Conservation (phyloP, 2,888 invertebrate genomes). For the Leptura quadrifasciata region DNA sequence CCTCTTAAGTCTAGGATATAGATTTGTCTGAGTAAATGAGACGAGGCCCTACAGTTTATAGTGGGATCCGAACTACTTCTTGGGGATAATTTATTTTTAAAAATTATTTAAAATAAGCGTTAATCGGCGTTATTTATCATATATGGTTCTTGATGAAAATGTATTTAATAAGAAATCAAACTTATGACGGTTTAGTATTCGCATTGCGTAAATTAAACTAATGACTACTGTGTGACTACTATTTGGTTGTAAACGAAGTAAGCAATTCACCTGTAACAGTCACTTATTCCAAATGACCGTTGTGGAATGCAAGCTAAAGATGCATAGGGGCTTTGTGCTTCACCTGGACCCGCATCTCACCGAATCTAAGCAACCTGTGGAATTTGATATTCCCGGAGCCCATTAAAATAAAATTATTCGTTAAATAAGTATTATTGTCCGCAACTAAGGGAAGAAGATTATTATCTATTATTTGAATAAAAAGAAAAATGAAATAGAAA, state of each 20-base stretch:
- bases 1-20: too few relatives aligned
- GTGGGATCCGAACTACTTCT: too few relatives aligned
- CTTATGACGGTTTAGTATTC: too few relatives aligned
- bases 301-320: slow-evolving; percentile 35
- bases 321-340: slow-evolving; percentile 47
- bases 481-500: too few relatives aligned
- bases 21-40: too few relatives aligned
- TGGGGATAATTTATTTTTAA: too few relatives aligned
- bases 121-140: too few relatives aligned
- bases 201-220: not conserved
- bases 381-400: slow-evolving; percentile 32
- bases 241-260: not conserved
- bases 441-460: not conserved
- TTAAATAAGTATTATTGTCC: not conserved
- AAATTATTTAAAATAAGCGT: too few relatives aligned
- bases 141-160: too few relatives aligned
- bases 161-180: too few relatives aligned
- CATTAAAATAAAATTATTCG: slow-evolving; percentile 1
- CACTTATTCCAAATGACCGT: slow-evolving; percentile 33
- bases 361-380: slow-evolving; percentile 43
- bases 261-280: slow-evolving; percentile 34
- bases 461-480: not conserved
- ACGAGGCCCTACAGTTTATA: too few relatives aligned
- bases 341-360: slow-evolving; percentile 63
- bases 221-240: not conserved